These are phyloP conservation scores for Thymelicus sylvestris DNA, from an alignment of 2,888 invertebrate species.

Conservation along the genomic window DNA sequence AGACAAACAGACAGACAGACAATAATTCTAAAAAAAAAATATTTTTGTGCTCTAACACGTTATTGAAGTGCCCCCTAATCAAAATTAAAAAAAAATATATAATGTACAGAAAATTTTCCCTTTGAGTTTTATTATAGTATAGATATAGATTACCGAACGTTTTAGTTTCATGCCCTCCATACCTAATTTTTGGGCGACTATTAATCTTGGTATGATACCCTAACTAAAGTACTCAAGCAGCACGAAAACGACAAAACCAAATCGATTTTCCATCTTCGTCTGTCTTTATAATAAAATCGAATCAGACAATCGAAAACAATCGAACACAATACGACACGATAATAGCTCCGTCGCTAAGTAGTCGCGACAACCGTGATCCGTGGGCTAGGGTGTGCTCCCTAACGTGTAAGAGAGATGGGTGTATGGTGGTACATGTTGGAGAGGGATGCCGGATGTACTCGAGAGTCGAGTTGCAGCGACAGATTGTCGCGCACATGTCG, in stretches of 20 bases:
- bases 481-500: constrained; percentile 84
- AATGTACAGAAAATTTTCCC: too few relatives aligned
- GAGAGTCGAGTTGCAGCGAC: constrained; percentile 76
- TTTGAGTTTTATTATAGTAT: too few relatives aligned
- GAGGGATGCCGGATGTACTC: constrained; percentile 52
- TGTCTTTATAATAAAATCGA: constrained; percentile 55
- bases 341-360: constrained; percentile 76
- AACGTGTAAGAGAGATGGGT: constrained; percentile 55
- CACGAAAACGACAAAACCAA: not conserved
- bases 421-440: constrained; percentile 45
- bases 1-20: too few relatives aligned
- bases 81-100: too few relatives aligned
- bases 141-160: too few relatives aligned
- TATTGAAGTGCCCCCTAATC: too few relatives aligned
- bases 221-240: too few relatives aligned
- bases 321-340: constrained; percentile 72
- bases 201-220: too few relatives aligned
- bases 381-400: constrained; percentile 49
- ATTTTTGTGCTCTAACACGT: too few relatives aligned
- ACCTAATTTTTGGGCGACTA: too few relatives aligned
- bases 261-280: constrained; percentile 4
- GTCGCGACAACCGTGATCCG: constrained; percentile 60
- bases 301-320: constrained; percentile 75
- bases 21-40: too few relatives aligned
- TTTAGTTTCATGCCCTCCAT: too few relatives aligned